phyloP scores from a whole-genome alignment of 2,888 invertebrate genomes.

The Oxyteleia sp. region DNA sequence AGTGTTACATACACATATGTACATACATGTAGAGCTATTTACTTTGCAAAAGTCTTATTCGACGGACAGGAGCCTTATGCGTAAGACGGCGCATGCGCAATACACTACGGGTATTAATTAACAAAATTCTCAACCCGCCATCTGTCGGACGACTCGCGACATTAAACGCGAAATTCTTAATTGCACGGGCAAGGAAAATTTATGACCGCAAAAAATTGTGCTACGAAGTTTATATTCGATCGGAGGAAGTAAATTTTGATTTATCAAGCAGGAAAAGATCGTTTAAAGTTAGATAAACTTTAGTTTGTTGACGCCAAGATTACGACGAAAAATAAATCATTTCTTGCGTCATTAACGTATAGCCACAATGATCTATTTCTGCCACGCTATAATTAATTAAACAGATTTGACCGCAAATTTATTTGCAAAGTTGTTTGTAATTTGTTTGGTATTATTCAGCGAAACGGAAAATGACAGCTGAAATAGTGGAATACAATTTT shows the following conservation, averaged over 20 bases:
- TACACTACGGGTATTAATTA: not conserved
- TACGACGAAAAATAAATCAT: not conserved
- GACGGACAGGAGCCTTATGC: constrained; percentile 15
- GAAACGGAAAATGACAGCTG: too few species aligned
- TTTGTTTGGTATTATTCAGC: too few species aligned
- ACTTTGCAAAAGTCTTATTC: constrained; percentile 33
- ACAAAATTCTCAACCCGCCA: too few species aligned
- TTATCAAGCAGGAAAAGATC: not conserved
- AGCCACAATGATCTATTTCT: not conserved
- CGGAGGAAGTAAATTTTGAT: constrained; percentile 6
- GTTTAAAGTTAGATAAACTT: not conserved
- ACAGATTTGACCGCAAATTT: not conserved
- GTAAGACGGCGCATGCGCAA: constrained; percentile 5
- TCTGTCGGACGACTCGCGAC: not conserved
- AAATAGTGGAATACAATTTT: too few species aligned
- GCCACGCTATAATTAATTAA: not conserved
- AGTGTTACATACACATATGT: constrained; percentile 22
- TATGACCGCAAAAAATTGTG: not conserved
- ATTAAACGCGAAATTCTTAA: not conserved
- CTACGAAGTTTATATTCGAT: not conserved
- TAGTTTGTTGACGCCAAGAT: constrained; percentile 1
- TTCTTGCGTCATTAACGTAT: not conserved
- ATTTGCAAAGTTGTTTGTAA: too few species aligned
- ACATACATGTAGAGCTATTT: constrained; percentile 18
- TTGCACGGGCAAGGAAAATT: too few species aligned